A percentile compares a stretch with the other conserved stretches of the same genome.
phyloP scores from a whole-genome alignment of 2,797 vertebrate genomes.

The Geotrypetes seraphini region DNA sequence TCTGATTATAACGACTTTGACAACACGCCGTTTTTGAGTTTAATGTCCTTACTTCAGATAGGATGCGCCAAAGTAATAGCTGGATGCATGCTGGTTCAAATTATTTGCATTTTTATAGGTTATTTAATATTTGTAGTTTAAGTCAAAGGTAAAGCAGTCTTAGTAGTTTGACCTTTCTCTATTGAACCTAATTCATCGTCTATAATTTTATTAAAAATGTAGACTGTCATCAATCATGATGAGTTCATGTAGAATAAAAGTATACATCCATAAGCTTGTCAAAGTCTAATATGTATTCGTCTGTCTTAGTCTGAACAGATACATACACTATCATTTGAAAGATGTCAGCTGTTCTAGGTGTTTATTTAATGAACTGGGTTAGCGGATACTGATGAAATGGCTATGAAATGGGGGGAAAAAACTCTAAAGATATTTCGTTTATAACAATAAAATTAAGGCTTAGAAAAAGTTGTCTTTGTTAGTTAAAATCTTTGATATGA shows the following conservation, averaged over 20 bases:
- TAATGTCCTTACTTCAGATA: conserved; percentile 35
- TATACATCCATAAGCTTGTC: conserved; percentile 16
- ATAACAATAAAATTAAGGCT: no score
- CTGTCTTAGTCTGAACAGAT: neutral
- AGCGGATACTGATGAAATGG: no score
- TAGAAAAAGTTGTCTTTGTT: no score
- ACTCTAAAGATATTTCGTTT: no score
- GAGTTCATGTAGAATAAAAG: conserved; percentile 16
- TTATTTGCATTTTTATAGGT: conserved; percentile 9
- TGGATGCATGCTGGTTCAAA: conserved; percentile 4
- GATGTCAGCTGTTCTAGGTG: no score
- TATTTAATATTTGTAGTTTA: conserved; percentile 23
- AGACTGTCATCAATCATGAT: conserved; percentile 20
- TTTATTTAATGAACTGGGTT: no score
- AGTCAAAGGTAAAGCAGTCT: conserved; percentile 16
- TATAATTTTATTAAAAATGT: conserved; percentile 23
- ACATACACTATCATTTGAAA: no score
- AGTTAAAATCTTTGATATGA: no score
- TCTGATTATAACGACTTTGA: conserved; percentile 32
- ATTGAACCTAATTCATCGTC: conserved; percentile 29
- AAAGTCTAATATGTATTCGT: conserved; percentile 4
- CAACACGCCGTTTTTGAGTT: conserved; percentile 17
- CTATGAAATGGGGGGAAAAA: no score
- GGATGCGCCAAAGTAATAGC: conserved; percentile 14
- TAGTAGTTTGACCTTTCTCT: conserved; percentile 20